These are phyloP conservation scores for Sinocyclocheilus anophthalmus DNA, from an alignment of 2,113 vertebrate genomes.

Conservation along the genomic window DNA sequence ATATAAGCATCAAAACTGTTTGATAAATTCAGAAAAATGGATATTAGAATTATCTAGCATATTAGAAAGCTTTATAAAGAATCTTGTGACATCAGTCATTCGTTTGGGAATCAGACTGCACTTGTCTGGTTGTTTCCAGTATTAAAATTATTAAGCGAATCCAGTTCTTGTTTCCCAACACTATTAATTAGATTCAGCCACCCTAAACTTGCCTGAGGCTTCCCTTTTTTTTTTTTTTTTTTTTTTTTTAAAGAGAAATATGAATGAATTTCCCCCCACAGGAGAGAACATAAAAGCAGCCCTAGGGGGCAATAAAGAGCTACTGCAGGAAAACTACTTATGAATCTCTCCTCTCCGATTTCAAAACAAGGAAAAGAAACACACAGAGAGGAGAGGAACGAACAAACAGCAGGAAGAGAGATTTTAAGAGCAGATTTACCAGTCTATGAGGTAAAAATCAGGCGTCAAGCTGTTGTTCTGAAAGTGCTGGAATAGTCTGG, in stretches of 20 bases:
- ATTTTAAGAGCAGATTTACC: slow-evolving; percentile 75
- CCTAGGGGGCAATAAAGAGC: slow-evolving; percentile 17
- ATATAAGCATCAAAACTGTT: too few relatives aligned
- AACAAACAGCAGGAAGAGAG: slow-evolving; percentile 9
- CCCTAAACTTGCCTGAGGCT: not conserved
- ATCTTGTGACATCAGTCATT: not conserved
- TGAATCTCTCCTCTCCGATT: not conserved
- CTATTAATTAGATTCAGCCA: not conserved
- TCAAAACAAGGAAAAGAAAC: slow-evolving; percentile 3
- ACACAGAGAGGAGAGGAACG: not conserved
- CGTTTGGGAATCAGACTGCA: not conserved
- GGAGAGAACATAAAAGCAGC: not conserved
- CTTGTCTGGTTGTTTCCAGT: not conserved
- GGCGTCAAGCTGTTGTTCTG: slow-evolving; percentile 92
- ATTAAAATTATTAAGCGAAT: too few relatives aligned
- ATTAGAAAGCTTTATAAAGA: too few relatives aligned
- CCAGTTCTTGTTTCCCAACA: not conserved
- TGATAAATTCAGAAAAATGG: too few relatives aligned
- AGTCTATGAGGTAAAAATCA: slow-evolving; percentile 98
- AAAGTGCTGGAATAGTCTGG: slow-evolving; percentile 92
- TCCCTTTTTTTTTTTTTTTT: not conserved
- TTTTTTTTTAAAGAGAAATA: too few relatives aligned
- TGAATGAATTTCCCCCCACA: too few relatives aligned
- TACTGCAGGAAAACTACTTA: not conserved
- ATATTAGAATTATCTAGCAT: too few relatives aligned